Base-by-base conservation (phyloP, 2,888 invertebrate genomes). In the Trichacis sp. region DNA sequence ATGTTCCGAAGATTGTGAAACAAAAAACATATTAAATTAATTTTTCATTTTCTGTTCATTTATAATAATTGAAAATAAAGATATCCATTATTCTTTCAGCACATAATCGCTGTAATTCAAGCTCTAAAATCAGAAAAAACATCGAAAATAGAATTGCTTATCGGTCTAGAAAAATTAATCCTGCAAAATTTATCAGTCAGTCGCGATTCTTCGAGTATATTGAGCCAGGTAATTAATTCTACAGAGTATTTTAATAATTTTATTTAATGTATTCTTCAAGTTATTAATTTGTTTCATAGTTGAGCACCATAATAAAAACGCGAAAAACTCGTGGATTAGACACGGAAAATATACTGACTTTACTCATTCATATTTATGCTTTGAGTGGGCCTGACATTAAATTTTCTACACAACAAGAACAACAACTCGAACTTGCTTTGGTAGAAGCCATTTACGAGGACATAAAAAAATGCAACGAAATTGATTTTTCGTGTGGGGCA, bases 81-180 rank as follows among this genome's bases (percentile, higher is more conserved):
- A n/a, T n/a, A n/a, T n/a, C n/a, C n/a, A n/a, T n/a, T n/a, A n/a
- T n/a, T n/a, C n/a, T 18, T 38, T 67, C 70, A 88, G 82, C 78
- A 85, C 66, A 85, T 85, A 50, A 72, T 86, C 71, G 87, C 87
- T 1, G 86, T 89, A 11, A 86, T 88, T 4, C 89, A 90, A 73
- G 86, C 89, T 0, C 72, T 91, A 14, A 89, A 88, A 72, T 88
- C 89, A 0, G 86, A 87, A 0, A 85, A 85, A 62, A 84, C 87
- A 0, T 82, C 85, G 0, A 87, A 87, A 59, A 82, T 88, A 18
- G 91, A 91, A 58, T 81, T 89, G 15, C 78, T 91, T 3, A 86
- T 87, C 75, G 89, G 87, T 66, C 81, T 90, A 14, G 91, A 91
- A 79, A 89, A 89, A 72, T 86, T 90, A 69, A 86, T 90, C 57